These are phyloP conservation scores for Oikopleura vanhoeffeni DNA, from an alignment of 23 tunicate species.

Conservation along the genomic window DNA sequence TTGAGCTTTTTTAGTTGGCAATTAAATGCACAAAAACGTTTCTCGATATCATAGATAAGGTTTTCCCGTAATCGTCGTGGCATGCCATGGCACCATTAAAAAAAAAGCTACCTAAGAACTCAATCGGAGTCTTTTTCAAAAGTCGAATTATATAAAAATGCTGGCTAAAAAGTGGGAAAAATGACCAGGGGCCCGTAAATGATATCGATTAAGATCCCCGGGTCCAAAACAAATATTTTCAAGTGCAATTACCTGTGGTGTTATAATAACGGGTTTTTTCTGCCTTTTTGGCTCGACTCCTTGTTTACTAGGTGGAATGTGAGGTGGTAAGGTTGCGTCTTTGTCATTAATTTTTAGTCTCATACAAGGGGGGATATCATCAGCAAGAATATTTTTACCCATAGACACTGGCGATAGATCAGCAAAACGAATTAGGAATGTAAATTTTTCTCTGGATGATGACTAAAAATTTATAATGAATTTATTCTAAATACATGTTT, in stretches of 20 bases:
- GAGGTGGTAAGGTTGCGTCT: constrained; percentile 26
- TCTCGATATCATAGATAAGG: no score
- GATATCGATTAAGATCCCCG: no score
- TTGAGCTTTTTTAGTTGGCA: no score
- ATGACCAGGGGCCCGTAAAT: no score
- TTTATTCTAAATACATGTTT: background rate
- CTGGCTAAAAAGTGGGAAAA: no score
- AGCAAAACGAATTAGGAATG: background rate
- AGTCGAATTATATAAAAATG: no score
- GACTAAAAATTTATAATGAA: background rate
- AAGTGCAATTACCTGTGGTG: constrained; percentile 12
- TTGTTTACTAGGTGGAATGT: constrained; percentile 49
- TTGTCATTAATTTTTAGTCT: constrained; percentile 22
- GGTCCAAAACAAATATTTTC: background rate
- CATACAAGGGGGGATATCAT: background rate
- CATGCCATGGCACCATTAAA: no score
- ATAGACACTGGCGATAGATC: background rate
- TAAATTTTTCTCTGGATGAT: background rate
- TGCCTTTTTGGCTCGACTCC: constrained; percentile 39
- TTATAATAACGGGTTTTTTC: constrained; percentile 34
- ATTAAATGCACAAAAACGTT: no score
- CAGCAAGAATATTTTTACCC: background rate
- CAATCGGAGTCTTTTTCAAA: no score
- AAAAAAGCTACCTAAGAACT: no score
- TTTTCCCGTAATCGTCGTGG: no score